Percentiles rank a stretch among this genome's conserved stretches.
These are phyloP conservation scores for Hesperophylax magnus DNA, from an alignment of 1,140 invertebrate genomes.

Conservation along the genomic window DNA sequence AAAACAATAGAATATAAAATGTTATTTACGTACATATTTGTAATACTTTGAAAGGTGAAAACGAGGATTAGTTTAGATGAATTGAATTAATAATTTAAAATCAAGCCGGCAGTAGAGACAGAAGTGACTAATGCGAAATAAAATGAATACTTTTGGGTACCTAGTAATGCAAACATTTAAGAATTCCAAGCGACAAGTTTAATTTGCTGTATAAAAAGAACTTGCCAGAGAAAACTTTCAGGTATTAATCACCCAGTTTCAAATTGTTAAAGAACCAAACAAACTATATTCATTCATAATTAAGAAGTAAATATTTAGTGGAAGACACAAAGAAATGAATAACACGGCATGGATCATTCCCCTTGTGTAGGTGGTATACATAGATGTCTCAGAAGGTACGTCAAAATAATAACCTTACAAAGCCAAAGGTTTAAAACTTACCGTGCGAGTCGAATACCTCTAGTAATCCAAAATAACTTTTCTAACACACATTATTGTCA, in stretches of 20 bases:
- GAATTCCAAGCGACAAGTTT: background rate
- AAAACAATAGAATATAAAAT: too few relatives aligned
- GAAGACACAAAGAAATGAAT: conserved; percentile 34
- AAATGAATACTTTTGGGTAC: too few relatives aligned
- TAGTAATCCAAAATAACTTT: conserved; percentile 35
- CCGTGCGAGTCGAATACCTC: conserved; percentile 23
- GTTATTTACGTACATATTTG: too few relatives aligned
- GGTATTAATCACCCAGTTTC: too few relatives aligned
- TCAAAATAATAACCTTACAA: conserved; percentile 48
- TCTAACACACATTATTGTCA: conserved; percentile 44
- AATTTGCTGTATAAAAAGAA: background rate
- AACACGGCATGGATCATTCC: conserved; percentile 23
- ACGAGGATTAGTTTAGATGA: too few relatives aligned
- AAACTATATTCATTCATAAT: background rate
- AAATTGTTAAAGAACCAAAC: conserved; percentile 1
- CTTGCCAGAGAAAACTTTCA: background rate
- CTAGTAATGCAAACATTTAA: too few relatives aligned
- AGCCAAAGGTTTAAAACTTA: conserved; percentile 37
- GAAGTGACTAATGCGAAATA: too few relatives aligned
- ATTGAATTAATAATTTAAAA: too few relatives aligned
- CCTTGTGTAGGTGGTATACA: conserved; percentile 24
- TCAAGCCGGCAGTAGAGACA: too few relatives aligned
- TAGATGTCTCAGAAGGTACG: conserved; percentile 30
- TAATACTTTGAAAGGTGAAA: too few relatives aligned
- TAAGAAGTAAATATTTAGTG: too few relatives aligned